Percentiles rank a stretch among this genome's conserved stretches.
These are phyloP conservation scores for Trachemys scripta DNA, from an alignment of 2,113 vertebrate species.

Conservation along the genomic window DNA sequence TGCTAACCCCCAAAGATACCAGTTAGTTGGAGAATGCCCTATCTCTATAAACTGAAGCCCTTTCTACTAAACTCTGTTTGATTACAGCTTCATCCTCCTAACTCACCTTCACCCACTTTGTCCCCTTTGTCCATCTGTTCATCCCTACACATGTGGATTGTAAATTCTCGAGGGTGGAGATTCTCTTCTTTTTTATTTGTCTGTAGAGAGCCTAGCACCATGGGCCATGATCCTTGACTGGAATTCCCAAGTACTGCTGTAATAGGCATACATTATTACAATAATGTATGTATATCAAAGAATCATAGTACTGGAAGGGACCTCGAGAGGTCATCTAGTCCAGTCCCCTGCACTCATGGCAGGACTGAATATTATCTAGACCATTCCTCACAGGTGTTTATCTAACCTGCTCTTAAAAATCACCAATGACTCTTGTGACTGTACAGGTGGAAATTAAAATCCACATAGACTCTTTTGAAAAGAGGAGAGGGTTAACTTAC, in stretches of 20 bases:
- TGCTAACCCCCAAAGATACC: neutral
- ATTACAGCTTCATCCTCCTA: neutral
- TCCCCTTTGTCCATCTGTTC: constrained; percentile 42
- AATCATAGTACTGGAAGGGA: too few species aligned
- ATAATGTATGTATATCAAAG: neutral
- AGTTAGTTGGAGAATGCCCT: constrained; percentile 1
- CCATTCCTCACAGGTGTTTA: too few species aligned
- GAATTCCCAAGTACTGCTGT: neutral
- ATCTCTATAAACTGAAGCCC: neutral
- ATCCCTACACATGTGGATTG: neutral
- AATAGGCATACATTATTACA: neutral
- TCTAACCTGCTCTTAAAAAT: too few species aligned
- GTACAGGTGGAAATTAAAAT: neutral
- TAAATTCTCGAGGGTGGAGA: constrained; percentile 27
- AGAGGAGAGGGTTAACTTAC: neutral
- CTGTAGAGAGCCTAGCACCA: neutral
- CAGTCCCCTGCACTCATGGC: too few species aligned
- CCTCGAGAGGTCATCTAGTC: too few species aligned
- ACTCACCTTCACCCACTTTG: constrained; percentile 26
- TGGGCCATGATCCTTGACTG: neutral
- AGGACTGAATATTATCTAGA: too few species aligned
- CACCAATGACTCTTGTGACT: neutral
- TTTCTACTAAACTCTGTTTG: neutral
- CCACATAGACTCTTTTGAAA: neutral
- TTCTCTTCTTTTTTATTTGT: neutral